phyloP scores from a whole-genome alignment of 1,140 invertebrate species.

The Olivierus martensii region DNA sequence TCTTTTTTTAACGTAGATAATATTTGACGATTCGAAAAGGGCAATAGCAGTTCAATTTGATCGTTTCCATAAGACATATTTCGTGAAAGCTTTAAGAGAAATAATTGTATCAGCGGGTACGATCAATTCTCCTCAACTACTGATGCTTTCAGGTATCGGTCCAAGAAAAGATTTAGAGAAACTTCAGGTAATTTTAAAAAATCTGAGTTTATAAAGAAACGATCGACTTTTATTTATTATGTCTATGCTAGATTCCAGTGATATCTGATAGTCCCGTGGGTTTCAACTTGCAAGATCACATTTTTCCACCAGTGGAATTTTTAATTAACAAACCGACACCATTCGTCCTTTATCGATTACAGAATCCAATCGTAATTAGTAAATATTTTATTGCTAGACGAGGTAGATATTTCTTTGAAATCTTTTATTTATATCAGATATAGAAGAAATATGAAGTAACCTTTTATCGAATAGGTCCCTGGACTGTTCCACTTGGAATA shows the following conservation, averaged over 20 bases:
- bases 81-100: conserved; percentile 63
- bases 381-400: too few species aligned
- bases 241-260: conserved; percentile 21
- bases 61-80: conserved; percentile 49
- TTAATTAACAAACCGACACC: too few species aligned
- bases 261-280: conserved; percentile 65
- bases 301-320: conserved; percentile 17
- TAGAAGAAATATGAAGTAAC: too few species aligned
- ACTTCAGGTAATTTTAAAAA: conserved; percentile 44
- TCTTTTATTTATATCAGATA: too few species aligned
- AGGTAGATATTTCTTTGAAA: too few species aligned
- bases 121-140: conserved; percentile 75
- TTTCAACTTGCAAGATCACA: conserved; percentile 49
- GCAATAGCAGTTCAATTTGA: conserved; percentile 76
- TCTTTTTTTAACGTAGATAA: too few species aligned
- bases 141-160: conserved; percentile 85
- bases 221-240: too few species aligned
- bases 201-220: too few species aligned
- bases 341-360: too few species aligned
- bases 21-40: conserved; percentile 59
- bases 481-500: conserved; percentile 28
- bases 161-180: conserved; percentile 57
- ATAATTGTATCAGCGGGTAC: conserved; percentile 75
- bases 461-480: not conserved
- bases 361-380: too few species aligned